Evolutionary conservation across 2,888 invertebrate genomes (phyloP), one percentile per base, ranked within the genome.

Genomic region (Penaeus monodon): DNA sequence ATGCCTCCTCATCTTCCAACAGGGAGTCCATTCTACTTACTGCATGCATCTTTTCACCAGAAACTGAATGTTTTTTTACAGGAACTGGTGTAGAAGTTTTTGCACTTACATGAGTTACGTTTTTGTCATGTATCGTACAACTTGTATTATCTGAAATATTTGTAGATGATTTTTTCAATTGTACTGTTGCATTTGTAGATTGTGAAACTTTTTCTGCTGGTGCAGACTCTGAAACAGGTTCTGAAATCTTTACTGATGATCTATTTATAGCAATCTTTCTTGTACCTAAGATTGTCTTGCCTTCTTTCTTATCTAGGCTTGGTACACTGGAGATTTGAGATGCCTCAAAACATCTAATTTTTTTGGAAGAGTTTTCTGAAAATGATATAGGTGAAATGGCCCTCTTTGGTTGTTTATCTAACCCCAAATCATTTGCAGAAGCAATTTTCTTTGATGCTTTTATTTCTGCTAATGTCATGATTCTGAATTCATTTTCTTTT

Each of bases 261-360:
- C 77, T n/a, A n/a, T 77, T 77, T 49, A 77, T 77, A 63, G 77
- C 22, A 57, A 77, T 77, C n/a, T 77, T 77, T 77, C 77, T 77
- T 57, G 77, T 77, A 57, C 77, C 29, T 20, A 77, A 77, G 57
- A 63, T 77, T n/a, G 44, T 57, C 63, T 57, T 77, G n/a, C 57
- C 14, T 57, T 77, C 77, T 57, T 49, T n/a, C 20, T n/a, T 57
- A 24, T 57, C 57, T 24, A 24, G 10, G 22, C n/a, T 77, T 17
- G 22, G 57, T 57, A 63, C 49, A 57, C 57, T 49, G 57, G 49
- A 20, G 20, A 27, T 57, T 57, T 27, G n/a, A 76, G 33, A 73
- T 14, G 29, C 29, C 27, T 49, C 77, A 0, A 29, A 20, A 57
- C 57, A 17, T 29, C n/a, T 57, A 10, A 57, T 44, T n/a, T 77